These are phyloP conservation scores for Nasua narica DNA, from an alignment of 2,797 vertebrate genomes.

Conservation along the genomic window DNA sequence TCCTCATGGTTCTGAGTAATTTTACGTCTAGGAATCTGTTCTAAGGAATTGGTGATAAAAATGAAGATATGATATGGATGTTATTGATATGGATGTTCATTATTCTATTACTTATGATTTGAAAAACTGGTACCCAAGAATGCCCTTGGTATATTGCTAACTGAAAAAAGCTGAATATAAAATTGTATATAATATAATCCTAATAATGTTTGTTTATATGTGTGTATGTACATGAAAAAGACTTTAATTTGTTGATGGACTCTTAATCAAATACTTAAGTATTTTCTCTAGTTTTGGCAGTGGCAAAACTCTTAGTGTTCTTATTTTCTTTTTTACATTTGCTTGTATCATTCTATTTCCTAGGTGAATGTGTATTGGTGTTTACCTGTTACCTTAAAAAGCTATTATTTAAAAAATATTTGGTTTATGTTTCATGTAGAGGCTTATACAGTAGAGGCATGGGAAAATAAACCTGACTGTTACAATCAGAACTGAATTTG, in stretches of 20 bases:
- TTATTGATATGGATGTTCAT: neutral
- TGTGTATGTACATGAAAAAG: neutral
- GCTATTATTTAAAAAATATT: neutral
- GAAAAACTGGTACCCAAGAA: neutral
- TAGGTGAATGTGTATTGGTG: neutral
- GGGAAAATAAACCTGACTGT: neutral
- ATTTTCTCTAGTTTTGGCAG: neutral
- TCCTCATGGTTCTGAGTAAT: neutral
- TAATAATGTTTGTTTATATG: neutral
- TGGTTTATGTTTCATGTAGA: neutral
- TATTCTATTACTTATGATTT: neutral
- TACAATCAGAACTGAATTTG: neutral
- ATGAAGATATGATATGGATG: neutral
- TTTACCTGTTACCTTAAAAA: constrained; percentile 4
- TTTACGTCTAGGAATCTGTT: neutral
- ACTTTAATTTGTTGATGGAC: neutral
- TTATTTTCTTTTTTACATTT: neutral
- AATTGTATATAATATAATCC: neutral
- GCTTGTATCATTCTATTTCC: neutral
- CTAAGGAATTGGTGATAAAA: constrained; percentile 2
- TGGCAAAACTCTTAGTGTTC: neutral
- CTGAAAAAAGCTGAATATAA: neutral
- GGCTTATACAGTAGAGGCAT: neutral
- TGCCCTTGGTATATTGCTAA: neutral
- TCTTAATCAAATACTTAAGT: neutral